Evolutionary conservation across 2,888 invertebrate genomes (phyloP).

Genomic region (Zaprionus lineosus): DNA sequence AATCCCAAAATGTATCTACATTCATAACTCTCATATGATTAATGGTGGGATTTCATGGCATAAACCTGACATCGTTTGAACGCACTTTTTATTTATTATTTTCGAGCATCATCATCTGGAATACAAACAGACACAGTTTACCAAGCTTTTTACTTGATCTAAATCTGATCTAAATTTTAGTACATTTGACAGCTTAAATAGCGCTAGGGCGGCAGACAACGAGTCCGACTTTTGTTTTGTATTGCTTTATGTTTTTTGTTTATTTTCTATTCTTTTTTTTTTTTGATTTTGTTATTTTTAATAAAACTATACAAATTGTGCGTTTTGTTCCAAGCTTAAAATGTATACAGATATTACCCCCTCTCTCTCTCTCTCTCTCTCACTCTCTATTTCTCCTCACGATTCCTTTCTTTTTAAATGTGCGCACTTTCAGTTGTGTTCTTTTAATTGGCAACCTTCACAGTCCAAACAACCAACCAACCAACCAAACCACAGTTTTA

Average conservation of each 20-base stretch:
- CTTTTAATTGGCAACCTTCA: slow-evolving; percentile 44
- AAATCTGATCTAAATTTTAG: no score
- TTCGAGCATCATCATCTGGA: background rate
- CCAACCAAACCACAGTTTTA: slow-evolving; percentile 27
- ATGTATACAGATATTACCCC: no score
- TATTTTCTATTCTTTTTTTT: slow-evolving; percentile 30
- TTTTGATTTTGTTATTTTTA: slow-evolving; percentile 28
- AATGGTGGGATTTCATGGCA: no score
- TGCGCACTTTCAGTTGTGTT: slow-evolving; percentile 57
- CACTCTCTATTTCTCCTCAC: slow-evolving; percentile 5
- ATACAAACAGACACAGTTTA: slow-evolving; percentile 7
- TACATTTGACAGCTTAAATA: slow-evolving; percentile 39
- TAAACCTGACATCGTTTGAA: no score
- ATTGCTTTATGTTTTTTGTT: slow-evolving; percentile 22
- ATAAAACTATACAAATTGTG: slow-evolving; percentile 51
- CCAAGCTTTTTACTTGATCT: no score
- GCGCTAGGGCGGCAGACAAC: background rate
- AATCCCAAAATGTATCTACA: no score
- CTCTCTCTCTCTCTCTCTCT: slow-evolving; percentile 20
- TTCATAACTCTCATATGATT: no score
- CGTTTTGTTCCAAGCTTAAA: slow-evolving; percentile 41
- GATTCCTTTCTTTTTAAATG: slow-evolving; percentile 17
- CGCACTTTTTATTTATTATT: no score
- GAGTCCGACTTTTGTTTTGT: slow-evolving; percentile 28
- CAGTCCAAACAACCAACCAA: slow-evolving; percentile 23